Conservation (phyloP, 2,113 vertebrate genomes). For the Scytalopus superciliaris region DNA sequence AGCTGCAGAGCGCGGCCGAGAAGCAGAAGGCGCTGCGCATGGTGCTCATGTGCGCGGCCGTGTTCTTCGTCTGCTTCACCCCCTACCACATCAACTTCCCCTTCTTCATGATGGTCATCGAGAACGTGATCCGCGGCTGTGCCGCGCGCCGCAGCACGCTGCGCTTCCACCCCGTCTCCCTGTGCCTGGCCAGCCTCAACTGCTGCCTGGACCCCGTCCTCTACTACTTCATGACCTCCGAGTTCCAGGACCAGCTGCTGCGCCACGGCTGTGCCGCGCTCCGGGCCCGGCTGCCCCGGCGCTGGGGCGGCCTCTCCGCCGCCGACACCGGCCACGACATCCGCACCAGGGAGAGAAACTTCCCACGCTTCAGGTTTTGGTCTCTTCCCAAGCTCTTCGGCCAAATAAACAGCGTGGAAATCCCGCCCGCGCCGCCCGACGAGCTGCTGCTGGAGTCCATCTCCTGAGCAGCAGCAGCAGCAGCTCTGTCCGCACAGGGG, state of each 20-base stretch:
- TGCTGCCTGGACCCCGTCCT: slow-evolving; percentile 89
- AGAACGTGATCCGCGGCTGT: slow-evolving; percentile 76
- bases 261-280: slow-evolving; percentile 18
- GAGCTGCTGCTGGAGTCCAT: slow-evolving; percentile 58
- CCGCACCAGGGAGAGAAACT: background rate
- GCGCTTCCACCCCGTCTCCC: slow-evolving; percentile 83
- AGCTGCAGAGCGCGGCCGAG: slow-evolving; percentile 51
- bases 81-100: slow-evolving; percentile 91
- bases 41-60: slow-evolving; percentile 79
- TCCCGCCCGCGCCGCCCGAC: background rate
- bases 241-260: slow-evolving; percentile 82
- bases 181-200: slow-evolving; percentile 88
- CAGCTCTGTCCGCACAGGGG: accelerated
- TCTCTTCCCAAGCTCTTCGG: slow-evolving; percentile 20
- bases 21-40: slow-evolving; percentile 82
- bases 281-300: slow-evolving; percentile 54
- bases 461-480: background rate
- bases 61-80: slow-evolving; percentile 89
- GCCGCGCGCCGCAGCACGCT: slow-evolving; percentile 33
- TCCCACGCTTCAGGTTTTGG: background rate
- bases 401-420: slow-evolving; percentile 38
- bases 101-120: slow-evolving; percentile 84
- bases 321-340: background rate
- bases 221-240: slow-evolving; percentile 91
- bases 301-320: slow-evolving; percentile 38